Percentiles rank a stretch among this genome's conserved stretches.
Evolutionary conservation across 2,888 invertebrate species (phyloP).

Genomic region (Nephrotoma flavescens): DNA sequence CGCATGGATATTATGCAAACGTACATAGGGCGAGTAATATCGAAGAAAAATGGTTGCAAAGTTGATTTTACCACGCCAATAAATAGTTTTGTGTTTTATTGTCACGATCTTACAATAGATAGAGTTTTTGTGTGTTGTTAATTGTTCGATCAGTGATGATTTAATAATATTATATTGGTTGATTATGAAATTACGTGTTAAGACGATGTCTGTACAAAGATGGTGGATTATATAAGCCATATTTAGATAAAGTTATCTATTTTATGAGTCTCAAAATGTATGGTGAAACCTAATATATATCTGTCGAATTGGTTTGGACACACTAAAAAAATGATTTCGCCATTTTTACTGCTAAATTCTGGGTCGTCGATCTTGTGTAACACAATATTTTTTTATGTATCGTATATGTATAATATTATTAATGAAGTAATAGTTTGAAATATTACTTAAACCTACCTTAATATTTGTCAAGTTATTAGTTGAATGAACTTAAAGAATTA

Average conservation of each 20-base stretch:
- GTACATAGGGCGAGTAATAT: background rate
- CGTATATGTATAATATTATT: background rate
- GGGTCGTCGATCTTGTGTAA: background rate
- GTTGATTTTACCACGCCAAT: background rate
- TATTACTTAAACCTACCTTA: background rate
- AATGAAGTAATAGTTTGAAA: background rate
- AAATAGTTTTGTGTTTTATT: background rate
- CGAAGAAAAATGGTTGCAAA: background rate
- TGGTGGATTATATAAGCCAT: background rate
- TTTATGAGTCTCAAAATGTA: background rate
- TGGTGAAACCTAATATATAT: background rate
- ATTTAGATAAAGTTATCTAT: background rate
- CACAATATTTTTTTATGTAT: background rate
- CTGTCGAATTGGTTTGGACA: background rate
- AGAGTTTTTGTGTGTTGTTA: background rate
- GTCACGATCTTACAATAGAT: background rate
- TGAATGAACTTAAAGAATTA: background rate
- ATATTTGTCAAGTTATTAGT: background rate
- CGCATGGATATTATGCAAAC: background rate
- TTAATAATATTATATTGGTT: background rate
- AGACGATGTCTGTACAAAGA: background rate
- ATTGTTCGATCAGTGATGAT: background rate
- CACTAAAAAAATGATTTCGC: background rate
- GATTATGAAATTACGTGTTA: background rate
- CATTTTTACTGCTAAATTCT: background rate